A percentile compares a stretch with the other conserved stretches of the same genome.
phyloP scores from a whole-genome alignment of 1,140 invertebrate species.

The Lethocerus indicus region DNA sequence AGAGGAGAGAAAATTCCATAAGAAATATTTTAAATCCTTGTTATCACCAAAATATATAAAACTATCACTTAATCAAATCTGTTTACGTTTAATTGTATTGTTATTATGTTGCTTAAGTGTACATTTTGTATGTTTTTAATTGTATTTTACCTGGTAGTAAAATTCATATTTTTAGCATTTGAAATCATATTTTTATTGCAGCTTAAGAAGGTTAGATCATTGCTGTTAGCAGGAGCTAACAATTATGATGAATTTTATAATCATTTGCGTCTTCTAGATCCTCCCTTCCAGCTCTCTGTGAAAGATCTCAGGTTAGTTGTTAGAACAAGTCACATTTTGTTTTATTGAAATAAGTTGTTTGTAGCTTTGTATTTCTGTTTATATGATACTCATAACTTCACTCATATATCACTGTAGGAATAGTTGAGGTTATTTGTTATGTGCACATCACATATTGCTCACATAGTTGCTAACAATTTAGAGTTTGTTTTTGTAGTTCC shows the following conservation, averaged over 20 bases:
- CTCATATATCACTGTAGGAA: no score
- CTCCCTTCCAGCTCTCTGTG: constrained; percentile 62
- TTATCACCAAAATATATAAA: no score
- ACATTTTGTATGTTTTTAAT: not conserved
- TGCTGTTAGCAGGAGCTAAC: constrained; percentile 60
- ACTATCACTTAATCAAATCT: not conserved
- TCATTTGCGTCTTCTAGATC: constrained; percentile 60
- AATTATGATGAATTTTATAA: constrained; percentile 69
- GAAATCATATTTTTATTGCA: constrained; percentile 24
- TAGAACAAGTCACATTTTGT: no score
- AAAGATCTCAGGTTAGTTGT: constrained; percentile 66
- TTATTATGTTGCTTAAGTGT: not conserved
- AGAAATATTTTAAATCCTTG: no score
- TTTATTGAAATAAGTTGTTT: no score
- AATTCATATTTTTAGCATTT: not conserved
- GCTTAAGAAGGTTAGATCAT: constrained; percentile 68
- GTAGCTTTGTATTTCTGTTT: no score
- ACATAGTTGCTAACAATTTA: no score
- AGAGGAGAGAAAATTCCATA: no score
- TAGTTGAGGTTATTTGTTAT: no score
- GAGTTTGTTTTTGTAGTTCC: not conserved
- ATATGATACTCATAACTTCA: no score
- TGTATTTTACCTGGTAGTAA: not conserved
- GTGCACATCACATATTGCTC: no score
- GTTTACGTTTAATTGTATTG: not conserved